Conservation (phyloP, 2,888 invertebrate species). For the Eupithecia centaureata region DNA sequence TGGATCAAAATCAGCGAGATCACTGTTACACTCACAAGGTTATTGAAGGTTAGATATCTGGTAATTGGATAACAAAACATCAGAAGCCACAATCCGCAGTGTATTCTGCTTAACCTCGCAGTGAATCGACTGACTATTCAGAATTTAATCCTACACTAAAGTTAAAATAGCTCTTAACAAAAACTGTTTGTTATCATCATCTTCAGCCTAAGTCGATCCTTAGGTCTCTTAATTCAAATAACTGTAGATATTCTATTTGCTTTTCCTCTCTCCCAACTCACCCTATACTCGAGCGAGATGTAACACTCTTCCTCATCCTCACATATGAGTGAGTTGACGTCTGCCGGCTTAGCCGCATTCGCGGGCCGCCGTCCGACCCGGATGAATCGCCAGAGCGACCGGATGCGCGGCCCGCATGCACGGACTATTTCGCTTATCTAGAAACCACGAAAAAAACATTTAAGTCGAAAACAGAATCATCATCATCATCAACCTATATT, state of each 20-base stretch:
- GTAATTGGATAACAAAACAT: neutral
- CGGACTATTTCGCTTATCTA: conserved; percentile 71
- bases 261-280: conserved; percentile 45
- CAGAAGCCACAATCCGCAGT: neutral
- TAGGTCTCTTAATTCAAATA: neutral
- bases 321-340: conserved; percentile 76
- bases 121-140: neutral
- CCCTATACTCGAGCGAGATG: conserved; percentile 75
- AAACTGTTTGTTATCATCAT: too few species aligned
- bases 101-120: neutral
- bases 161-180: too few species aligned
- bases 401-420: conserved; percentile 72
- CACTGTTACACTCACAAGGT: neutral
- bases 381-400: conserved; percentile 75
- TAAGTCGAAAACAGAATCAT: neutral
- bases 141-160: neutral
- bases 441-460: neutral
- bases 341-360: conserved; percentile 71
- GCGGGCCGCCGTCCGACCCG: conserved; percentile 67
- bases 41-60: neutral
- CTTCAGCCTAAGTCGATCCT: neutral
- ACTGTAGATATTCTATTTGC: neutral
- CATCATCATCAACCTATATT: too few species aligned
- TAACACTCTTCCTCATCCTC: conserved; percentile 79
- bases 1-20: neutral